Base-by-base conservation (phyloP, 1,140 invertebrate genomes). In the Plectus sambesii region DNA sequence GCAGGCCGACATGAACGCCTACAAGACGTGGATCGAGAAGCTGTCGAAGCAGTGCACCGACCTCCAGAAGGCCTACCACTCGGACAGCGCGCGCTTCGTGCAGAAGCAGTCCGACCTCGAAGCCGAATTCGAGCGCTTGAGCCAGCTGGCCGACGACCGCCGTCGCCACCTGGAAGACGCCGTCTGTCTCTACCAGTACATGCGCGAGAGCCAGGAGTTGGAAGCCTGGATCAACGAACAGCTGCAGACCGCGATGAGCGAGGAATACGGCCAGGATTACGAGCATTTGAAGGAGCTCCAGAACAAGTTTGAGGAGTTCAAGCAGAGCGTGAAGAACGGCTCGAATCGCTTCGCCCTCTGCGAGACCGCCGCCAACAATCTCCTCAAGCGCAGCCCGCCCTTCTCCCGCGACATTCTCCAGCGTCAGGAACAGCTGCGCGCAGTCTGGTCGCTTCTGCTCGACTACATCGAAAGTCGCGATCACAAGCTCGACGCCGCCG, bases 231-330 rank as follows among this genome's bases (percentile, higher is more conserved):
- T 97, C 26, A 80, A 81, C 52, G 87, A 94, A 66, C 87, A 96
- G 69, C 80, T 87, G 70, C 81, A 84, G 56, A 80, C 81, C 0
- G 89, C 88, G 5, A 81, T 81, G 2, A 87, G 83, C 27, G 89
- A 97, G 66, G 92, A 98, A 69, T 96, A 89, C 71, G 90, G 90
- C 4, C 84, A 87, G 68, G 90, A 97, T 74, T 94, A 88, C 68
- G 92, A 97, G 69, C 90, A 97, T 74, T 71, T 94, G 23, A 71
- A 88, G 80, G 74, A 85, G 26, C 68, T 94, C 17, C 81, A 86
- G 63, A 82, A 82, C 22, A 94, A 93, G 74, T 98, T 96, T 72
- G 87, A 93, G 58, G 89, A 96, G 67, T 82, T 96, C 42, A 88
- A 89, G 58, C 83, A 88, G 60, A 77, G 82, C 43, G 82, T 96